These are phyloP conservation scores for Anguilla pacifica DNA, from an alignment of 2,797 vertebrate genomes.

Conservation along the genomic window DNA sequence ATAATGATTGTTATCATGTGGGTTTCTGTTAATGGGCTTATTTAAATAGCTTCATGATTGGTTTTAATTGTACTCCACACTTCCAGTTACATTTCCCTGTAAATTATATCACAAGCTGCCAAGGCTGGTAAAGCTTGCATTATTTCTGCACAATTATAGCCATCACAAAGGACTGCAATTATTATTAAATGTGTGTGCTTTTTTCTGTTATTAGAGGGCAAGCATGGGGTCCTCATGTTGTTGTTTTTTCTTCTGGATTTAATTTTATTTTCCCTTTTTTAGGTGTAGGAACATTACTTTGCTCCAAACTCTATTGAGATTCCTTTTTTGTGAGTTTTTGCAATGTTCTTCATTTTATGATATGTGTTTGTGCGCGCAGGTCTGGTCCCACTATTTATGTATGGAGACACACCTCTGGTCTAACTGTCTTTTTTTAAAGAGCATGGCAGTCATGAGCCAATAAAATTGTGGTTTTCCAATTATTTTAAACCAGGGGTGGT, in stretches of 20 bases:
- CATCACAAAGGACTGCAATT: conserved; percentile 26
- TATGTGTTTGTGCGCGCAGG: no score
- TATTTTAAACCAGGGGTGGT: no score
- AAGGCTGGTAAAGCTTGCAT: conserved; percentile 18
- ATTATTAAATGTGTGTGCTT: not conserved
- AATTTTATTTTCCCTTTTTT: not conserved
- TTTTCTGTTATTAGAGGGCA: conserved; percentile 20
- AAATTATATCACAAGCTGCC: conserved; percentile 1
- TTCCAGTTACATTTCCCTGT: not conserved
- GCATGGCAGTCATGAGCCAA: no score
- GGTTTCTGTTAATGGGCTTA: conserved; percentile 24
- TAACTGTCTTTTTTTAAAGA: no score
- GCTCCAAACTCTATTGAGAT: no score
- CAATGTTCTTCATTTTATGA: no score
- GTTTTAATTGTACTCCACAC: conserved; percentile 18
- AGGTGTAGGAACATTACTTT: not conserved
- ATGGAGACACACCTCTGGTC: no score
- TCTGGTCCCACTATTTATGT: no score
- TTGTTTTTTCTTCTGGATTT: conserved; percentile 15
- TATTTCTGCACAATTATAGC: conserved; percentile 31
- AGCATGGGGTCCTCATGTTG: not conserved
- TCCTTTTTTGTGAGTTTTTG: no score
- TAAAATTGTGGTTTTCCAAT: no score
- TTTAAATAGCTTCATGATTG: conserved; percentile 24
- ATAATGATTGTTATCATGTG: conserved; percentile 32